Conservation (phyloP, 2,797 vertebrate genomes). For the Sebastes vulpes region DNA sequence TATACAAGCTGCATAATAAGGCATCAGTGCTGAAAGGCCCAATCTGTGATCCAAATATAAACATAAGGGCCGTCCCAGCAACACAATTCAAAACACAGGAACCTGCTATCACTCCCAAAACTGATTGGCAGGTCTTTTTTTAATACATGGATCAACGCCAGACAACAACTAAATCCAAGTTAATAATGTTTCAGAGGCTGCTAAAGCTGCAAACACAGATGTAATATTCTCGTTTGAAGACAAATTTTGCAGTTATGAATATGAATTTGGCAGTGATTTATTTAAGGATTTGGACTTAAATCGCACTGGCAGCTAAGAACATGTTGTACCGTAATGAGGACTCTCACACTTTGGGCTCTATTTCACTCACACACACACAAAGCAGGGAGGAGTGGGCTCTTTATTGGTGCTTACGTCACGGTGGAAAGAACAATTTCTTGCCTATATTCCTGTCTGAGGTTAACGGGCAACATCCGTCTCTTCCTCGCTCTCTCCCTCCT, state of each 20-base stretch:
- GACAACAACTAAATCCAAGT: background rate
- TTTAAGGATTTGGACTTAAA: conserved; percentile 16
- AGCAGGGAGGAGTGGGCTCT: conserved; percentile 56
- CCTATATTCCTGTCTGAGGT: conserved; percentile 80
- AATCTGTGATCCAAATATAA: background rate
- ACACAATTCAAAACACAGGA: background rate
- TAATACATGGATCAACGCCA: background rate
- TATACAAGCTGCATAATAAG: background rate
- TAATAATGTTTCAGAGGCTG: background rate
- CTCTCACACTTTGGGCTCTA: conserved; percentile 45
- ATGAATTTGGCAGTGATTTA: conserved; percentile 22
- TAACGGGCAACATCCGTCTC: conserved; percentile 76
- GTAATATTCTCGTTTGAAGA: background rate
- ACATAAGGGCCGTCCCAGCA: background rate
- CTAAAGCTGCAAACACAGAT: background rate
- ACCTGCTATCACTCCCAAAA: background rate
- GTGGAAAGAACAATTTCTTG: conserved; percentile 82
- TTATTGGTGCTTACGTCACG: conserved; percentile 80
- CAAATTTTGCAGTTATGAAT: background rate
- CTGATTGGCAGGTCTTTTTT: conserved; percentile 10
- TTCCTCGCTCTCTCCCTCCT: conserved; percentile 37
- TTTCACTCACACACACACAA: conserved; percentile 22
- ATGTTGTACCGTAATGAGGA: conserved; percentile 66
- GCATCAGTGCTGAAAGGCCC: background rate
- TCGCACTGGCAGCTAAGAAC: conserved; percentile 60